Conservation (phyloP, 1,140 invertebrate genomes). For the Leptonema lineaticorne region DNA sequence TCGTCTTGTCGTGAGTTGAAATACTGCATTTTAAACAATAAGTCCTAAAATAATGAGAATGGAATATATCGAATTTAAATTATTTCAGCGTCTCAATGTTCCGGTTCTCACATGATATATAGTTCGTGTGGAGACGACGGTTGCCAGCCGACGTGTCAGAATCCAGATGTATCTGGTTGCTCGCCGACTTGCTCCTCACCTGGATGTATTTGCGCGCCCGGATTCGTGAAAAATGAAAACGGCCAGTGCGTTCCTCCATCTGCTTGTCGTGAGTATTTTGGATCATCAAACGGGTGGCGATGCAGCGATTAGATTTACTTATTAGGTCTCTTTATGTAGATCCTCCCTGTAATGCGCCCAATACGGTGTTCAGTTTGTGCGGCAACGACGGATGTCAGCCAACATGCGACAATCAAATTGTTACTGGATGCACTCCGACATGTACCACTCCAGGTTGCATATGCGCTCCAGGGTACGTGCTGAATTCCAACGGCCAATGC, state of each 20-base stretch:
- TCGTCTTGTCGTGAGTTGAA: no score
- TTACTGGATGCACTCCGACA: slow-evolving; percentile 5
- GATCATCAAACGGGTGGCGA: no score
- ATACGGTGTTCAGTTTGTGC: slow-evolving; percentile 23
- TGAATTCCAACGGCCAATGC: background rate
- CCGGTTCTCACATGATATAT: background rate
- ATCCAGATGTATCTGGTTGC: background rate
- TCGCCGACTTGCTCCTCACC: background rate
- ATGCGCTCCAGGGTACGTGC: slow-evolving; percentile 10
- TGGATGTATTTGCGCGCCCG: slow-evolving; percentile 32
- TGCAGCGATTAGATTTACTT: no score
- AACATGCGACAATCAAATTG: background rate
- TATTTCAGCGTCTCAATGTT: no score
- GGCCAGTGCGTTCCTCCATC: slow-evolving; percentile 18
- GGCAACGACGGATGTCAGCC: slow-evolving; percentile 24
- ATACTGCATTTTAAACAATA: no score
- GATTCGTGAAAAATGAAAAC: slow-evolving; percentile 28
- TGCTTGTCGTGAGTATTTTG: slow-evolving; percentile 22
- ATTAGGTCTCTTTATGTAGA: no score
- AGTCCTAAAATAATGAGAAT: no score
- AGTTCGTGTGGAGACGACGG: background rate
- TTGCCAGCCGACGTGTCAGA: background rate
- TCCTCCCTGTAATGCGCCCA: slow-evolving; percentile 8
- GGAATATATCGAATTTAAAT: no score
- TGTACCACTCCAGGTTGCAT: slow-evolving; percentile 19